Evolutionary conservation across 2,113 vertebrate genomes (phyloP).

Genomic region (Onychostoma macrolepis): DNA sequence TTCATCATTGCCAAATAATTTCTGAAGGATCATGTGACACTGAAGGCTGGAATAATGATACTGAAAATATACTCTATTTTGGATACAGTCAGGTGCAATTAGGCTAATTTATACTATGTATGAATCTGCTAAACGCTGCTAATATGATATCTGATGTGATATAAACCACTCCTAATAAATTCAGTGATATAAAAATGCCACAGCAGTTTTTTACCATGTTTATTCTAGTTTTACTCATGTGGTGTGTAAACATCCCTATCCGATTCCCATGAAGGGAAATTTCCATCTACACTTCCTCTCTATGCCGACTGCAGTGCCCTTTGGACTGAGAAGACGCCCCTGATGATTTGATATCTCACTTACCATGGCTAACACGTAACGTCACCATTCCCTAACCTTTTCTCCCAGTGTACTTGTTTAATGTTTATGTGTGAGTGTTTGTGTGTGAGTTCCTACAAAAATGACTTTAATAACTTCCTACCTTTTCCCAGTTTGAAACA

Average conservation of each 20-base stretch:
- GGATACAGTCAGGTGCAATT: neutral
- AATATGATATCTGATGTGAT: neutral
- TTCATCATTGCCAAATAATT: neutral
- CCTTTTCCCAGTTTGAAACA: conserved; percentile 11
- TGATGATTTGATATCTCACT: neutral
- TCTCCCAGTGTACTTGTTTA: neutral
- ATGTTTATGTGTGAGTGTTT: conserved; percentile 5
- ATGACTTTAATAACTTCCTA: conserved; percentile 24
- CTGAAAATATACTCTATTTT: too few species aligned
- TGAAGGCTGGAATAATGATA: neutral
- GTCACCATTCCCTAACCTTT: neutral
- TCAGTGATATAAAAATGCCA: neutral
- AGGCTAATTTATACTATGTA: neutral
- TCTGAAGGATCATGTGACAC: neutral
- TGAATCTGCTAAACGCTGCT: neutral
- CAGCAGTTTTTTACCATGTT: neutral
- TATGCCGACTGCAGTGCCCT: neutral
- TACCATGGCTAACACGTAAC: neutral
- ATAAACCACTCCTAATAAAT: neutral
- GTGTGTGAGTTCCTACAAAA: neutral
- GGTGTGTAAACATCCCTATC: neutral
- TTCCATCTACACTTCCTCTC: neutral
- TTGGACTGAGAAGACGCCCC: neutral
- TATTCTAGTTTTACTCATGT: neutral
- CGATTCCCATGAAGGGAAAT: neutral